Conservation (phyloP, 2,888 invertebrate genomes). For the Phytoseiulus persimilis region DNA sequence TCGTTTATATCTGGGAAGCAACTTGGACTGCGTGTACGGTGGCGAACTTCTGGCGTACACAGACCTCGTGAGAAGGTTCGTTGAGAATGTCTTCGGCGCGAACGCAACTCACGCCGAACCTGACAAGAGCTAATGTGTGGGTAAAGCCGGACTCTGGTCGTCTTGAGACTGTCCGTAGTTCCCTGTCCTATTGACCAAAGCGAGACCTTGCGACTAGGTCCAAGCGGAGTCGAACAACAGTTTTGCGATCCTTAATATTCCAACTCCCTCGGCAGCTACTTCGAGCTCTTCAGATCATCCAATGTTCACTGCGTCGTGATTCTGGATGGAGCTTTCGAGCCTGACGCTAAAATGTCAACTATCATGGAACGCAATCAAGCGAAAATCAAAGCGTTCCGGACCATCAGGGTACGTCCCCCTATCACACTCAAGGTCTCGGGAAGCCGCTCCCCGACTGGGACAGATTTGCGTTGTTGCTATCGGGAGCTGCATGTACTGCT, state of each 20-base stretch:
- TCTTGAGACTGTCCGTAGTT: too few species aligned
- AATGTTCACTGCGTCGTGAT: slow-evolving; percentile 65
- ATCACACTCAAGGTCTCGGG: too few species aligned
- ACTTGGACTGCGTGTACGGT: slow-evolving; percentile 61
- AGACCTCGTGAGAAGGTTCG: slow-evolving; percentile 59
- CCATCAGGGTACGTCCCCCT: slow-evolving; percentile 44
- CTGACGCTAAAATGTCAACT: slow-evolving; percentile 61
- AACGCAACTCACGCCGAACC: too few species aligned
- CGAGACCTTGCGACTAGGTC: too few species aligned
- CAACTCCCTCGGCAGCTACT: slow-evolving; percentile 48
- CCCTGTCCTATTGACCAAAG: too few species aligned
- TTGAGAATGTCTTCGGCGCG: too few species aligned
- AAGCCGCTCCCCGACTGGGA: too few species aligned
- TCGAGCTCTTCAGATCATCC: slow-evolving; percentile 62
- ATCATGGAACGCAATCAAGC: slow-evolving; percentile 48
- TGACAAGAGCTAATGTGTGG: too few species aligned
- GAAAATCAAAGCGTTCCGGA: slow-evolving; percentile 44
- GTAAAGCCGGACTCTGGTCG: too few species aligned
- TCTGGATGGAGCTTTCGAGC: slow-evolving; percentile 60
- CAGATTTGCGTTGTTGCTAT: slow-evolving; percentile 57
- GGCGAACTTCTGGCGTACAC: slow-evolving; percentile 75
- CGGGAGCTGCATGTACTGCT: slow-evolving; percentile 48
- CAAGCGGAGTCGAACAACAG: too few species aligned
- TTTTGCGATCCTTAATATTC: too few species aligned
- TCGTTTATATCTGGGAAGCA: background rate